Percentiles rank a stretch among this genome's conserved stretches.
Evolutionary conservation across 2,888 invertebrate genomes (phyloP).

Genomic region (Dinocampus coccinellae): DNA sequence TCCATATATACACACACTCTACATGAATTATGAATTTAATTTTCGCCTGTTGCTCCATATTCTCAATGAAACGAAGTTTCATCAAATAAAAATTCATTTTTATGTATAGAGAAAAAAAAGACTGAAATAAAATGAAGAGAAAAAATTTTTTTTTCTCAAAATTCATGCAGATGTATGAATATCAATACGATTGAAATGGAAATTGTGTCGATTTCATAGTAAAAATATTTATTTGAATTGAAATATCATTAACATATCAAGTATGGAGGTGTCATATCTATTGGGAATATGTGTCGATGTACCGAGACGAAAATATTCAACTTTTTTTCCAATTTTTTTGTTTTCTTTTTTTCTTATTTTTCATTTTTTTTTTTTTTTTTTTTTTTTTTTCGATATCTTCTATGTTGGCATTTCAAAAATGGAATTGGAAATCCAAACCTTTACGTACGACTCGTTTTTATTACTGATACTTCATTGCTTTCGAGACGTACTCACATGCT

Average conservation of each 20-base stretch:
- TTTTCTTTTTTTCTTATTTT: no score
- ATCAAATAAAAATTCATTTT: not conserved
- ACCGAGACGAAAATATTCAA: not conserved
- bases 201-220: not conserved
- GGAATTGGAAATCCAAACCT: not conserved
- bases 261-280: not conserved
- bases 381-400: not conserved
- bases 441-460: not conserved
- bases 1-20: not conserved
- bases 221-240: constrained; percentile 17
- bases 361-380: no score
- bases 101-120: no score
- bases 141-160: not conserved
- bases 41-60: not conserved
- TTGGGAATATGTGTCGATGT: not conserved
- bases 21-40: not conserved
- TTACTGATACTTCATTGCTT: not conserved
- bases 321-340: no score
- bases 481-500: not conserved
- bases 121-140: no score
- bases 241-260: constrained; percentile 2
- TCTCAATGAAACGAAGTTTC: not conserved
- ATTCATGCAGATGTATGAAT: not conserved
- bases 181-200: not conserved
- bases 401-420: not conserved